Evolutionary conservation across 2,888 invertebrate species (phyloP).

Genomic region (Tortrix viridana): DNA sequence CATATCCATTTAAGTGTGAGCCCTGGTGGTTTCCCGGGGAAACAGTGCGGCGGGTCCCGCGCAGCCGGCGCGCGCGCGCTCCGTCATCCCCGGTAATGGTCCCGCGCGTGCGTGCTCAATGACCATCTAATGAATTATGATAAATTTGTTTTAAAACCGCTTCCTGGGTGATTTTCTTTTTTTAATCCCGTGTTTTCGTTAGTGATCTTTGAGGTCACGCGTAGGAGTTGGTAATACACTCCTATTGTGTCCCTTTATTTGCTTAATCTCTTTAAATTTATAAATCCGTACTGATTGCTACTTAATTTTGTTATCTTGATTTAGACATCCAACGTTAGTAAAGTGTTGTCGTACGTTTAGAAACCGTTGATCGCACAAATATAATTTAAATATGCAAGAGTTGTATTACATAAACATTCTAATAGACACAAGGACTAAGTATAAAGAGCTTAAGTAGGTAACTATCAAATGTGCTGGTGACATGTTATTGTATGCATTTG

Average conservation of each 20-base stretch:
- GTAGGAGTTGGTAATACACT: slow-evolving; percentile 19
- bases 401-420: no score
- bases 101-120: slow-evolving; percentile 67
- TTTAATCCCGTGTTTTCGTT: slow-evolving; percentile 48
- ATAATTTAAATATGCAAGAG: no score
- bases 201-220: slow-evolving; percentile 23
- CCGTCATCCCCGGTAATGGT: slow-evolving; percentile 81
- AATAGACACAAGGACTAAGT: no score
- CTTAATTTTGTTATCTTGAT: not conserved
- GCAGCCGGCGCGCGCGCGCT: slow-evolving; percentile 60
- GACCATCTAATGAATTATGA: slow-evolving; percentile 77
- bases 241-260: slow-evolving; percentile 14
- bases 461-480: no score
- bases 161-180: slow-evolving; percentile 70
- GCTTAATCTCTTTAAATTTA: slow-evolving; percentile 1
- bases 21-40: slow-evolving; percentile 53
- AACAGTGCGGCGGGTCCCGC: slow-evolving; percentile 47
- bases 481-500: not conserved
- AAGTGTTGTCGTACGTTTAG: no score
- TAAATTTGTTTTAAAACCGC: slow-evolving; percentile 61
- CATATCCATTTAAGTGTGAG: slow-evolving; percentile 69
- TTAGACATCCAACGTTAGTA: not conserved
- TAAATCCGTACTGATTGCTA: not conserved
- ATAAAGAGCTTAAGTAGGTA: no score
- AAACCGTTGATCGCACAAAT: no score